Base-by-base conservation (phyloP, 2,797 vertebrate species). In the Semaprochilodus insignis region DNA sequence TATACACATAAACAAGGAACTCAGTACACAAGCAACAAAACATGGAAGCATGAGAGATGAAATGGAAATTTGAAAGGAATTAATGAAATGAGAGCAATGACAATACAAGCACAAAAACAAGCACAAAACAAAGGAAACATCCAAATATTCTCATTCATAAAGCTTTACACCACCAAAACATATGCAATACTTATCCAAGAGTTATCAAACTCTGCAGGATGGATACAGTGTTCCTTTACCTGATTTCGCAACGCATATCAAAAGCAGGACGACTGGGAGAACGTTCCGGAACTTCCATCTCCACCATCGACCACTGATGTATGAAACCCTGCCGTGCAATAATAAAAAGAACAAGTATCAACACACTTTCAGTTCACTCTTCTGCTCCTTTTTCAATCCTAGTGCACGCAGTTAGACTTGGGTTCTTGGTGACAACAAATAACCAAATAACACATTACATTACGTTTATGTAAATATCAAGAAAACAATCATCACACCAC, bases 241-340 rank as follows among this genome's bases (percentile, higher is more conserved):
- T 92, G 92, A 88, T 79, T 86, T 88, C 74, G 91, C 90, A 55
- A 89, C 51, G 72, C 75, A 93, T 11, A 88, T 73, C 81, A 92
- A 34, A 65, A 84, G 90, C 0, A 93, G 52, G 57, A 85, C 81
- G 72, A 95, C 55, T 63, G 92, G 86, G 2, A 96, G 88, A 85
- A 91, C 87, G 77, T 87, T 84, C 21, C 77, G 87, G 86, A 93
- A 90, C 91, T 95, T 96, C 96, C 94, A 93, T 91, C 95, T 95
- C 95, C 92, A 94, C 94, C 95, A 95, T 90, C 91, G 89, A 87
- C 91, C 88, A 87, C 74, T 91, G 70, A 91, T 82, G 81, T 85
- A 90, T 84, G 91, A 94, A 94, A 95, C 94, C 95, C 96, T 97
- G 85, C 14, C 54, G 81, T 11, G 84, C 63, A 88, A 27, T 70